A percentile compares a stretch with the other conserved stretches of the same genome.
phyloP scores from a whole-genome alignment of 2,888 invertebrate genomes.

The Notodonta dromedarius region DNA sequence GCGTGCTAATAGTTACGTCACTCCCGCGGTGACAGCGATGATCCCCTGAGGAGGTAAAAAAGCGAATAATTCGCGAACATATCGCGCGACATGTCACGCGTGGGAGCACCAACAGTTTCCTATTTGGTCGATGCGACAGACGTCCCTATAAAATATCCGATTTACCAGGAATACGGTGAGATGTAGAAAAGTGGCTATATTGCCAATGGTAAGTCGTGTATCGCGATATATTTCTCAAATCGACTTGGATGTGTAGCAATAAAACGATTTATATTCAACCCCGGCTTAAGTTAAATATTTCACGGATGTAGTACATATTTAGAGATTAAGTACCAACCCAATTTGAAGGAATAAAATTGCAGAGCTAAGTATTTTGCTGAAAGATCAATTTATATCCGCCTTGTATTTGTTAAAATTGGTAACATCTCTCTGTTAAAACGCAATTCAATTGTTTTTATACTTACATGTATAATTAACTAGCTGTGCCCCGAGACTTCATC shows the following conservation, averaged over 20 bases:
- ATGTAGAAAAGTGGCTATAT: constrained; percentile 27
- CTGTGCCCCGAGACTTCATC: no score
- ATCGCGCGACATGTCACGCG: constrained; percentile 68
- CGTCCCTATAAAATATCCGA: constrained; percentile 61
- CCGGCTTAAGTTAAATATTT: no score
- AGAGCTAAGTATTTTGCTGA: no score
- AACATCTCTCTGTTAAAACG: no score
- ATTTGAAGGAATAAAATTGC: no score
- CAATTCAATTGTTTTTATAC: no score
- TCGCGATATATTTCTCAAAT: constrained; percentile 16
- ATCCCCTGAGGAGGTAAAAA: constrained; percentile 70
- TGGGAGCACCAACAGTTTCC: constrained; percentile 72
- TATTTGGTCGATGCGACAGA: constrained; percentile 64
- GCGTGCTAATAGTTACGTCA: constrained; percentile 44
- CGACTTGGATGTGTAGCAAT: not conserved
- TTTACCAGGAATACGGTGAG: constrained; percentile 59
- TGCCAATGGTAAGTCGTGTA: constrained; percentile 26
- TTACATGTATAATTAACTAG: no score
- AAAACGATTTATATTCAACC: no score
- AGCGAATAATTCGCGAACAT: constrained; percentile 74
- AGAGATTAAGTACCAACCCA: no score
- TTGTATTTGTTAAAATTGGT: no score
- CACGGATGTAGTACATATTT: no score
- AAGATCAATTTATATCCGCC: no score
- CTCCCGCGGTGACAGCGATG: constrained; percentile 49